Conservation (phyloP, 2,888 invertebrate genomes). For the Margaritifera margaritifera region DNA sequence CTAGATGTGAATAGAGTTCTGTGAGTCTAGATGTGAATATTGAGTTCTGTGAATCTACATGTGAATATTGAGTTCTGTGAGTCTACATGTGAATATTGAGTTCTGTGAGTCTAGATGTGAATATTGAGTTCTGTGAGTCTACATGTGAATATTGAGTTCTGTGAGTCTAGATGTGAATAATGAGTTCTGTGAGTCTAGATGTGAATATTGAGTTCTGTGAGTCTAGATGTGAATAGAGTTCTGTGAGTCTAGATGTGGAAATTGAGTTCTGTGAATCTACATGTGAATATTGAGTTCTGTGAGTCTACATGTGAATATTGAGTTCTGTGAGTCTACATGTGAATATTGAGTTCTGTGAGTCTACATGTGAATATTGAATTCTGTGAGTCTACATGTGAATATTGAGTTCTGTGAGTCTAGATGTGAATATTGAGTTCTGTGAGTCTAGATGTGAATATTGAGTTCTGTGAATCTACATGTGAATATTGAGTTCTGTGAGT, state of each 20-base stretch:
- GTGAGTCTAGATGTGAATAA: background rate
- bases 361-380: background rate
- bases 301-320: background rate
- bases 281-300: background rate
- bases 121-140: conserved; percentile 1
- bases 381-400: background rate
- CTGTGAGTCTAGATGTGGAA: background rate
- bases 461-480: background rate
- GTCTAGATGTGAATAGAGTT: background rate
- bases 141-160: background rate
- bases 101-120: background rate
- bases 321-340: background rate
- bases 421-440: background rate
- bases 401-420: background rate
- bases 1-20: background rate
- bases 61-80: background rate
- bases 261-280: conserved; percentile 1
- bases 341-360: conserved; percentile 1
- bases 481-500: conserved; percentile 1
- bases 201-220: background rate
- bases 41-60: conserved; percentile 1
- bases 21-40: background rate
- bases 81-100: background rate
- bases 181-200: background rate
- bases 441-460: background rate